Base-by-base conservation (phyloP, 92 coral and sea anemone genomes). In the Micromussa lordhowensis region DNA sequence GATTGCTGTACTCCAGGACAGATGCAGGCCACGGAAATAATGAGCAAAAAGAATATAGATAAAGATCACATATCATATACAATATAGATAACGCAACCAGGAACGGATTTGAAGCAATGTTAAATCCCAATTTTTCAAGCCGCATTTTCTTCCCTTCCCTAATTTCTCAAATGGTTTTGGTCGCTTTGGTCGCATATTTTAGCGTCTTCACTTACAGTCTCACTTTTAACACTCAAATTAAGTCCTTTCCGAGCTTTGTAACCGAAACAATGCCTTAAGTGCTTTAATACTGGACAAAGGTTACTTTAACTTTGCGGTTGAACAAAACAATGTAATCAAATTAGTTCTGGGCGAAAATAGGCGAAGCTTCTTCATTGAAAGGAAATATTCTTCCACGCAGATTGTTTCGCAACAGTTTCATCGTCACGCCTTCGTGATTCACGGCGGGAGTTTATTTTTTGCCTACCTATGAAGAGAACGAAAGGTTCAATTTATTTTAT, bases 171-270 rank as follows among this genome's bases (percentile, higher is more conserved):
- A 71, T 71, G 44, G 4, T 32, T 34, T 34, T 71, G 44, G n/a
- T 36, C 77, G n/a, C 77, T 34, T 34, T 71, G 44, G n/a, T 36
- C 77, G n/a, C 77, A 71, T 71, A 31, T 9, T 71, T 71, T 32
- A 71, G 22, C 77, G 32, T 16, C 77, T 34, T 71, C 77, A 17
- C 30, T 0, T 61, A 11, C 28, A 61, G 68, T 22, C 68, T 61
- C 29, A 61, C 29, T 61, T 61, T 61, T 61, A 32, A 71, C 36
- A 32, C 44, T 30, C 12, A 71, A 71, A 17, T 44, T 44, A 71
- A 71, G 24, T 30, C 0, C 19, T 30, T 71, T 71, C 77, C 77
- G 77, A 71, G 11, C 15, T 71, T 71, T 30, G 31, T 8, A 71
- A 71, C 34, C 36, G 26, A 71, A 71, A 16, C 15, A 71, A 71